Conservation (phyloP, 2,113 vertebrate genomes). For the Zootoca vivipara region DNA sequence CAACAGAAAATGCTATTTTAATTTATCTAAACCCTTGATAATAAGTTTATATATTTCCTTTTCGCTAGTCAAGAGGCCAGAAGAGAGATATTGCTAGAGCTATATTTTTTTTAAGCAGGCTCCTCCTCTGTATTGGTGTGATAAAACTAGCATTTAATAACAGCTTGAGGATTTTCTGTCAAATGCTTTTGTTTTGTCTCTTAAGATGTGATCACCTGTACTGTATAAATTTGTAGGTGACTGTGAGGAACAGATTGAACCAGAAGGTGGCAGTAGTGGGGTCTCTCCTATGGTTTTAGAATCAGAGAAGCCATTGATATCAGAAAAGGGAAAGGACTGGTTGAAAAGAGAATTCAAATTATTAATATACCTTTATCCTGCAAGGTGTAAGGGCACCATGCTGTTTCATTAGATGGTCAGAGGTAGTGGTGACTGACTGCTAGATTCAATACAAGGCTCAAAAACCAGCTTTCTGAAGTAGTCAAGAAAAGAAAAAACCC, state of each 20-base stretch:
- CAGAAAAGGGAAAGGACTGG: no score
- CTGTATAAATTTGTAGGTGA: neutral
- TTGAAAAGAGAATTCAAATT: constrained; percentile 4
- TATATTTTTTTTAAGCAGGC: neutral
- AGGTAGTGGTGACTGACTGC: neutral
- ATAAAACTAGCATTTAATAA: constrained; percentile 16
- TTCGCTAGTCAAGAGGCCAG: neutral
- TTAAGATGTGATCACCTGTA: neutral
- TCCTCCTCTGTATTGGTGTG: constrained; percentile 2
- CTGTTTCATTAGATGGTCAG: neutral
- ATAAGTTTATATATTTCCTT: neutral
- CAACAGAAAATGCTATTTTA: neutral
- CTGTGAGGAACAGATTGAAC: neutral
- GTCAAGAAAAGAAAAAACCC: no score
- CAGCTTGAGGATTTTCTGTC: neutral
- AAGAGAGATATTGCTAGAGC: neutral
- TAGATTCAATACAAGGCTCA: neutral
- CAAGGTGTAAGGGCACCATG: neutral
- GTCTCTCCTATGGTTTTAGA: no score
- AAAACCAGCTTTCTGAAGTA: neutral
- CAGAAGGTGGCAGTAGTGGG: no score
- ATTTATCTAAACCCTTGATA: neutral
- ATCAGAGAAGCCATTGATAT: no score
- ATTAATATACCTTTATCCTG: constrained; percentile 1
- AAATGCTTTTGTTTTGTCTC: neutral